phyloP scores from a whole-genome alignment of 1,140 invertebrate species.

The Achatina immaculata region DNA sequence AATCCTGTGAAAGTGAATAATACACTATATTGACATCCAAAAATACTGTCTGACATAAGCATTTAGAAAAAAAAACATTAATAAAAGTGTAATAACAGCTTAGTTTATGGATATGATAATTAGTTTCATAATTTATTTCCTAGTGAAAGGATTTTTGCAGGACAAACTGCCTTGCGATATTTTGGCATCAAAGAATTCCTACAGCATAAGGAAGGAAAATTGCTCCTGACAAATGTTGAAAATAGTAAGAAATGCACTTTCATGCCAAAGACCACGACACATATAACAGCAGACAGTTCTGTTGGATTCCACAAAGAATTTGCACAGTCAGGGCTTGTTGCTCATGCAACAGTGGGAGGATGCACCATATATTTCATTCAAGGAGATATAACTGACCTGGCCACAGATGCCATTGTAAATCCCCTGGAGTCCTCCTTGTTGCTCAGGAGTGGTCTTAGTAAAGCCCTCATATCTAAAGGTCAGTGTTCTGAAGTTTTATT shows the following conservation, averaged over 20 bases:
- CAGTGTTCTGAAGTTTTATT: not conserved
- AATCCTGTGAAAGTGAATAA: no score
- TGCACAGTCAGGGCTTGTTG: not conserved
- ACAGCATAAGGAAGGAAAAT: not conserved
- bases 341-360: not conserved
- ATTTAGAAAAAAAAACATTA: no score
- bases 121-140: no score
- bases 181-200: slow-evolving; percentile 17
- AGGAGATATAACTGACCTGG: not conserved
- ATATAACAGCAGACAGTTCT: not conserved
- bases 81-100: no score
- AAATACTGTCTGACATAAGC: no score
- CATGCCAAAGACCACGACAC: no score
- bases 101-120: no score
- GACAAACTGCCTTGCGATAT: not conserved
- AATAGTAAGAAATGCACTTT: not conserved
- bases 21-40: no score
- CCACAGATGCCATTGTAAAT: slow-evolving; percentile 16
- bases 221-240: not conserved
- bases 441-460: not conserved
- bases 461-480: not conserved
- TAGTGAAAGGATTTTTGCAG: not conserved
- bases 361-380: not conserved
- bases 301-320: not conserved
- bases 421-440: not conserved